Evolutionary conservation across 2,113 vertebrate genomes (phyloP).

Genomic region (Grammomys dolichurus): DNA sequence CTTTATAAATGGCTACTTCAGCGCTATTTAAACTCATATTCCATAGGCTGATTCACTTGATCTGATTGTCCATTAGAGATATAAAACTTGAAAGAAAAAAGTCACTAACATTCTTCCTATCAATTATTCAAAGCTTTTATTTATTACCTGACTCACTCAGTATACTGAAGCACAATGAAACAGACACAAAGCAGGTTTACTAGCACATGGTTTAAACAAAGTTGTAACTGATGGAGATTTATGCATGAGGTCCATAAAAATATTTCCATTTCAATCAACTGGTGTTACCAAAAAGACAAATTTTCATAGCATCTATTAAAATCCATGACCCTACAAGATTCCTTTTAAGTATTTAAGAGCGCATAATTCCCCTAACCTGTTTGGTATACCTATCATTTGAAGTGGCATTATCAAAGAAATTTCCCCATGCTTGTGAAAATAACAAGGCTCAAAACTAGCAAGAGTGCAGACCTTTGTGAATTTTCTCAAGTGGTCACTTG

Average conservation of each 20-base stretch:
- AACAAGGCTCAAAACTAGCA: not conserved
- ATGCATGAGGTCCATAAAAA: not conserved
- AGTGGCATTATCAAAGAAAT: not conserved
- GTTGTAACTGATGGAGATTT: not conserved
- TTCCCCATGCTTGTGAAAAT: not conserved
- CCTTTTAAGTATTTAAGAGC: not conserved
- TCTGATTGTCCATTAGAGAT: not conserved
- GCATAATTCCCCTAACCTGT: not conserved
- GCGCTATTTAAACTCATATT: constrained; percentile 40
- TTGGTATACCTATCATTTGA: not conserved
- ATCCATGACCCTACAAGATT: not conserved
- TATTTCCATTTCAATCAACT: not conserved
- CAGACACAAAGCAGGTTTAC: not conserved
- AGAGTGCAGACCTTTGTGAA: not conserved
- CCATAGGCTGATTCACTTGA: constrained; percentile 46
- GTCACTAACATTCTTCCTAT: constrained; percentile 43
- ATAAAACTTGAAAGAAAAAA: constrained; percentile 51
- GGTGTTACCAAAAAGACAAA: constrained; percentile 37
- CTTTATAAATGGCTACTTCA: constrained; percentile 36
- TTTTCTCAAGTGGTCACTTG: not conserved
- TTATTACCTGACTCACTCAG: not conserved
- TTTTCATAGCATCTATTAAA: not conserved
- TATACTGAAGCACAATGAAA: constrained; percentile 44
- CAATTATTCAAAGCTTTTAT: constrained; percentile 22
- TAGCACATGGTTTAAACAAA: not conserved